Base-by-base conservation (phyloP, 2,113 vertebrate genomes). In the Daubentonia madagascariensis region DNA sequence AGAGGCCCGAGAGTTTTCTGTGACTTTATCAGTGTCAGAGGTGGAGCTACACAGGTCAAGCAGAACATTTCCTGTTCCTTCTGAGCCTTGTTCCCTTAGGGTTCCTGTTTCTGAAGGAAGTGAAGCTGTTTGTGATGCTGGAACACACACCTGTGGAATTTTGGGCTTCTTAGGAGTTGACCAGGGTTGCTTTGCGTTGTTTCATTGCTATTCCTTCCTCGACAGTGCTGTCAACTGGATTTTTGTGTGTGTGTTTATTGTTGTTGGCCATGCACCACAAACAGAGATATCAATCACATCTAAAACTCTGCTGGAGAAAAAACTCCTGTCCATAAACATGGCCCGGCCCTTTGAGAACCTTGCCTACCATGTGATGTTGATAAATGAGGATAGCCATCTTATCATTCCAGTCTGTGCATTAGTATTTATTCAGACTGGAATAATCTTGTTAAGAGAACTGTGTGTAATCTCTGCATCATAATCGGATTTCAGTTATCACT, bases 401-500 rank as follows among this genome's bases (percentile, higher is more conserved):
- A 57, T 78, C 91, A 30, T 76, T 94, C 35, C 45, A 43, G 52
- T 28, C 72, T 78, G 63, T 61, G 52, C 43, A 48, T 80, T 63
- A 72, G 86, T 87, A 79, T 40, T 86, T 80, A 52, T 86, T 87
- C 50, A 63, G 23, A 84, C 25, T 50, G 59, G 70, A 81, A 54
- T 72, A 67, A 83, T 92, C 52, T 76, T 1, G 4, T 90, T 88
- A 72, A n/a, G 68, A 95, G 50, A 83, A 61, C 50, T 52, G n/a
- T 57, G 65, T 94, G 45, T 75, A 81, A 75, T 85, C 63, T 86
- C 37, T 32, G 40, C 35, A 30, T 86, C 59, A 4, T 80, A 84
- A 80, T 89, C n/a, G 8, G 30, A 75, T 97, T 97, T 92, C 75
- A 76, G 37, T 81, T 72, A 67, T 78, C 90, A 59, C 86, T 94